Base-by-base conservation (phyloP, 1,140 invertebrate genomes). In the Drosophila kohkoa region DNA sequence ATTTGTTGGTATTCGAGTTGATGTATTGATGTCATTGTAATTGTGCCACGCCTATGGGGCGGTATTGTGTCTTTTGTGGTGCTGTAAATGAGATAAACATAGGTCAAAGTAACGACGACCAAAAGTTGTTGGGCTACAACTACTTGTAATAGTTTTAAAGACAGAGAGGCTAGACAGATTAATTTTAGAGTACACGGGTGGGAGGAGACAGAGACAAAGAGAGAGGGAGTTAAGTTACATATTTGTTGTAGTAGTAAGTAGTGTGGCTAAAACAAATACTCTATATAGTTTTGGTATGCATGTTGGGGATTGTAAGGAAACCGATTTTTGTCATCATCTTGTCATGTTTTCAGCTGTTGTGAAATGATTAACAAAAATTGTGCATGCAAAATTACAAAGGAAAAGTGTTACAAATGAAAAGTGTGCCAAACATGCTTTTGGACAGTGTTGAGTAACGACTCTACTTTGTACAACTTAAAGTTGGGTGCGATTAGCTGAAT, bases 271-370 rank as follows among this genome's bases (percentile, higher is more conserved):
- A 30, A 48, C 8, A 43, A 75, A 66, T 77, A 76, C 65, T 70
- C 49, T 81, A 46, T 82, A 72, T 82, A 72, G 63, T 66, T 77
- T 77, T 78, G 70, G 77, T 86, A 79, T 76, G 73, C 75, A 76
- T 80, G 71, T 82, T 82, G 76, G 83, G 77, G 38, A 60, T 72
- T 88, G 15, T 83, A 65, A 90, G 85, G 85, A 89, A 89, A 81
- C 72, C 85, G 85, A 89, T 89, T 89, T 89, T 89, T 89, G 85
- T 85, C 77, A 80, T 69, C 58, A 62, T 55, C 25, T 45, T 55
- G 15, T 63, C 25, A 59, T 68, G 28, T 41, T 59, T 10, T 10
- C 3, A 55, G 28, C 28, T 72, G n/a, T 62, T 72, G 38, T 69
- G 54, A 6, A 10, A 55, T 45, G 8, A 46, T 51, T 57, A 7